Evolutionary conservation across 2,113 vertebrate genomes (phyloP), one percentile per base, ranked within the genome.

Genomic region (Prietella phreatophila): DNA sequence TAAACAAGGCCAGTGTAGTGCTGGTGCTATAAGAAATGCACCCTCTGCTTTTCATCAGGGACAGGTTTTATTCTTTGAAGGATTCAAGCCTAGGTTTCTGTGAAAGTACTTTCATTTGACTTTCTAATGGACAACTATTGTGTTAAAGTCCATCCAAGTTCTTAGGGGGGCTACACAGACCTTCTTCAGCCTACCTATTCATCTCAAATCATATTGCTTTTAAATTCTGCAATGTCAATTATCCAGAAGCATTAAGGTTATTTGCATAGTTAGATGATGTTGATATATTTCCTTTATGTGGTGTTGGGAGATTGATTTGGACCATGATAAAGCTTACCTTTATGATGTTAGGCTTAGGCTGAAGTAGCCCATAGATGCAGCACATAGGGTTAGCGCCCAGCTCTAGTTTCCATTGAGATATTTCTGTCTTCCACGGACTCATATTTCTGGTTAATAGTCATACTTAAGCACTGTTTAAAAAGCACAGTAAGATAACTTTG

Each of bases 1-100:
- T 80, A 90, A 88, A 89, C 87, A 83, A 91, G 91, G 79, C 82
- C 89, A 86, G 22, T 63, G 2, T 76, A 85, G 82, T 63, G 33
- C 87, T 25, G n/a, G 80, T 78, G 58, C 36, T 84, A 19, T 14
- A 36, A 33, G 15, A 53, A 88, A 87, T 65, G 27, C 55, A 15
- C 79, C 19, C 19, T 39, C 14, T 78, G 55, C 53, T 33, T 61
- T 56, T 22, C 50, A 82, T 61, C 67, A 27, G 56, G 42, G 33
- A 58, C n/a, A 47, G 20, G 67, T 39, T 75, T 75, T 36, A 27
- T 22, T 27, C 10, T 56, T 39, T 50, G 15, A 36, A 15, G 17
- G 50, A 8, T 65, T 67, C 1, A 65, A 17, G 14, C 22, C n/a
- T 69, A 10, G 56, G 20, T 25, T n/a, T 36, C 17, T 56, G 20